phyloP scores from a whole-genome alignment of 2,797 vertebrate species.

The Serranus cabrilla region DNA sequence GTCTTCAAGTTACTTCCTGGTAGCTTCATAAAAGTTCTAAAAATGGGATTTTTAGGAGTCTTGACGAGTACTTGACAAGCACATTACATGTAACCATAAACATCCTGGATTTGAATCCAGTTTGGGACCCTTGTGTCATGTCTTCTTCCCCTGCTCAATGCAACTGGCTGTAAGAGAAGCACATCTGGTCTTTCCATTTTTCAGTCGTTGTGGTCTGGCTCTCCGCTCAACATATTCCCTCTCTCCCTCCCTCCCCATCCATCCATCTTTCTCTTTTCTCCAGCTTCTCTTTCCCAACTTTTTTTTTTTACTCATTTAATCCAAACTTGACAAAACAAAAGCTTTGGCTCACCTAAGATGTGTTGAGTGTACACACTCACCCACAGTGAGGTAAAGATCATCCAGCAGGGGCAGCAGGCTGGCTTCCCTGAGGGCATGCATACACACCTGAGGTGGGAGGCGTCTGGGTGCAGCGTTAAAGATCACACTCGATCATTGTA shows the following conservation, averaged over 20 bases:
- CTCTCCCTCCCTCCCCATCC: neutral
- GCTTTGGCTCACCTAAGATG: constrained; percentile 31
- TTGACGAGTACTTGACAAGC: constrained; percentile 8
- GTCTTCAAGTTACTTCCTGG: neutral
- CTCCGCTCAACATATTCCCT: constrained; percentile 13
- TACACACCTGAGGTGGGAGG: neutral
- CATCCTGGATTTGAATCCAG: constrained; percentile 16
- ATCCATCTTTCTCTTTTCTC: neutral
- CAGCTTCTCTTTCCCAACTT: neutral
- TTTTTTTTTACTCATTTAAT: neutral
- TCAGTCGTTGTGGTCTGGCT: constrained; percentile 43
- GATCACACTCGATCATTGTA: constrained; percentile 30
- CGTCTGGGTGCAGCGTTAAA: neutral
- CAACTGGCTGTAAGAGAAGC: constrained; percentile 21
- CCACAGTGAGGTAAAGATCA: neutral
- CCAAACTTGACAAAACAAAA: constrained; percentile 49
- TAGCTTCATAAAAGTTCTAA: neutral
- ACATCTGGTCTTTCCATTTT: constrained; percentile 59
- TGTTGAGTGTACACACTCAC: constrained; percentile 35
- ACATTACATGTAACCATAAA: constrained; percentile 5
- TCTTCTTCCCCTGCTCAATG: neutral
- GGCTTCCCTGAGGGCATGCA: neutral
- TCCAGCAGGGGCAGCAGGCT: neutral
- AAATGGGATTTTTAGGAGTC: neutral
- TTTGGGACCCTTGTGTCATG: neutral